Base-by-base conservation (phyloP, 2,113 vertebrate genomes). In the Dicentrarchus labrax region DNA sequence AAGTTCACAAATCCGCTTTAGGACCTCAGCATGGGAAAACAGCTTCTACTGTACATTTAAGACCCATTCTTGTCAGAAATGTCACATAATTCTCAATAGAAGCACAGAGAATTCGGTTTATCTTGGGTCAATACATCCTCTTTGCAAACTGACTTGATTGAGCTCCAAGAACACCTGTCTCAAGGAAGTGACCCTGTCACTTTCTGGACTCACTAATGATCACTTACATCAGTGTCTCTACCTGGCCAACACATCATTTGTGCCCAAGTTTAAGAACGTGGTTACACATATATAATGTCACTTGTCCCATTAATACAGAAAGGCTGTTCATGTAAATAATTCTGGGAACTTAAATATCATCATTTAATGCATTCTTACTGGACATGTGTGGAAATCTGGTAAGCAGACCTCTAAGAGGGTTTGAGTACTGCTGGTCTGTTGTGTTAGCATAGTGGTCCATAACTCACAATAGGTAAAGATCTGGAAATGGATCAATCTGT, bases 1-100 rank as follows among this genome's bases (percentile, higher is more conserved):
- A 73, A 57, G 53, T 68, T 67, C 43, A n/a, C 47, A 74, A 54
- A 84, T 21, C 8, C 1, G 1, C 38, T 74, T 56, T 72, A 60
- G n/a, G 47, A 73, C 12, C 8, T 43, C 5, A 16, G 53, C 19
- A 19, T 45, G 45, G 8, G 22, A 61, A 72, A 60, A 53, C 11
- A 67, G 53, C 6, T 78, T 60, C 2, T 53, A 15, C n/a, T 38
- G 53, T 53, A 45, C 36, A 60, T 48, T 30, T 6, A 78, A 83
- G 45, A 7, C 45, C 36, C 60, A 21, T 69, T 76, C 10, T 15
- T 59, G 59, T 71, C 59, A 57, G 51, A 51, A 43, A 72, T 51
- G 45, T 71, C 59, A n/a, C 24, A 12, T 38, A 61, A 39, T 15
- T 30, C 61, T 72, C 1, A 10, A 78, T 53, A 24, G 53, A 67